Evolutionary conservation across 2,888 invertebrate species (phyloP).

Genomic region (Synanthedon vespiformis): DNA sequence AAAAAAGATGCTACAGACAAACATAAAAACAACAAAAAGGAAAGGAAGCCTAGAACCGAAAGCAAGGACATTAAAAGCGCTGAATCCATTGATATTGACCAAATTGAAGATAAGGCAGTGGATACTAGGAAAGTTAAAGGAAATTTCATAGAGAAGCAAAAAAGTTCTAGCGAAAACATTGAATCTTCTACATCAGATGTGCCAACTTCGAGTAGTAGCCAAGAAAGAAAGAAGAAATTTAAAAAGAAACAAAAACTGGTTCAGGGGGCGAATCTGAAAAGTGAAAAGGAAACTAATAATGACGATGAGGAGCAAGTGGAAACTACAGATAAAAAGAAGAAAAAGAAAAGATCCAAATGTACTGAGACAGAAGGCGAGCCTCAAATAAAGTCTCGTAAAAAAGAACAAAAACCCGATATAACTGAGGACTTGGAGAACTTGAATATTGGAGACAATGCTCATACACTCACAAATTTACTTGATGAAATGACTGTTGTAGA

Average conservation of each 20-base stretch:
- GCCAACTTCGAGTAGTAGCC: slow-evolving; percentile 2
- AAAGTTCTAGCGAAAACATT: not conserved
- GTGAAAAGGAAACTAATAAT: slow-evolving; percentile 9
- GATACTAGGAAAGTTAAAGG: slow-evolving; percentile 6
- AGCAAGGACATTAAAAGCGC: slow-evolving; percentile 1
- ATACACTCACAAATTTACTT: slow-evolving; percentile 41
- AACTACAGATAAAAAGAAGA: slow-evolving; percentile 18
- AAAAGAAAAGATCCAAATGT: slow-evolving; percentile 27
- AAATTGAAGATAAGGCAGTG: slow-evolving; percentile 1
- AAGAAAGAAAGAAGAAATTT: slow-evolving; percentile 16
- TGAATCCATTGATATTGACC: slow-evolving; percentile 6
- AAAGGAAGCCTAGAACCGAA: slow-evolving; percentile 11
- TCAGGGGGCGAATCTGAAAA: slow-evolving; percentile 5
- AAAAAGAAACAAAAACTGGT: slow-evolving; percentile 19
- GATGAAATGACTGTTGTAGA: slow-evolving; percentile 56
- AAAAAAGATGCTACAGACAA: slow-evolving; percentile 3
- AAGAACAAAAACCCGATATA: slow-evolving; percentile 33
- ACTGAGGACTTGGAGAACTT: slow-evolving; percentile 43
- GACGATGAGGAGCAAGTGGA: slow-evolving; percentile 7
- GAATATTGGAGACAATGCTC: slow-evolving; percentile 49
- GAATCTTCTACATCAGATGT: not conserved
- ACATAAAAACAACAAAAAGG: slow-evolving; percentile 8
- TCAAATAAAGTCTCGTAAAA: slow-evolving; percentile 25
- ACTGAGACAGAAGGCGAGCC: slow-evolving; percentile 26
- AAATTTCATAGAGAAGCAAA: slow-evolving; percentile 2